Conservation (phyloP, 2,888 invertebrate species). For the Muschampia plurimacula region DNA sequence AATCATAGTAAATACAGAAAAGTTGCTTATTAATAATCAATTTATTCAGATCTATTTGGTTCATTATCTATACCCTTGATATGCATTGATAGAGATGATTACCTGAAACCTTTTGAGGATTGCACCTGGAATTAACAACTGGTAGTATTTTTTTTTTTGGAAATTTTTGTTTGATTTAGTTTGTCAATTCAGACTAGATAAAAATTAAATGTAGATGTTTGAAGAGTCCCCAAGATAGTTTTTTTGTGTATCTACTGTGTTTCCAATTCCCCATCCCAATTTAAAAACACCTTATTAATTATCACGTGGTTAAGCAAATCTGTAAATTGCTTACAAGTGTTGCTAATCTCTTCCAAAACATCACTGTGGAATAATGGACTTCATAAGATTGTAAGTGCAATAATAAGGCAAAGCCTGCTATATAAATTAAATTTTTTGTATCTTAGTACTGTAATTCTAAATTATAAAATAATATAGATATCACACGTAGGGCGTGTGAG, state of each 20-base stretch:
- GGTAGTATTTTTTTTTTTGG: not conserved
- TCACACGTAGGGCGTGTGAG: slow-evolving; percentile 20
- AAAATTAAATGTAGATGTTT: not conserved
- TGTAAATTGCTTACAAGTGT: slow-evolving; percentile 19
- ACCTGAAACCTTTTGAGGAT: too few species aligned
- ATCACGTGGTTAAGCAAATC: slow-evolving; percentile 7
- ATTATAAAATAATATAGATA: slow-evolving; percentile 55
- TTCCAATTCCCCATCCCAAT: not conserved
- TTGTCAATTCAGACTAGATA: not conserved
- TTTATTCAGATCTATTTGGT: not conserved
- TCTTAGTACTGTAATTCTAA: slow-evolving; percentile 67
- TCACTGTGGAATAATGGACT: slow-evolving; percentile 71
- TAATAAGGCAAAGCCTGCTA: slow-evolving; percentile 83
- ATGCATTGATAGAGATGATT: too few species aligned
- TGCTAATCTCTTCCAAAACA: slow-evolving; percentile 67
- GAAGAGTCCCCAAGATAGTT: not conserved
- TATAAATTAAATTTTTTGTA: slow-evolving; percentile 77
- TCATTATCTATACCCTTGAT: not conserved
- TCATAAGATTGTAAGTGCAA: slow-evolving; percentile 82
- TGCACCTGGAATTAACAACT: not conserved
- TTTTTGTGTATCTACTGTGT: not conserved
- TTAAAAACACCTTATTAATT: not conserved
- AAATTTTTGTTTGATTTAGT: too few species aligned
- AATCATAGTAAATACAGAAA: not conserved
- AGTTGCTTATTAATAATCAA: not conserved